Evolutionary conservation across 2,113 vertebrate species (phyloP), one percentile per base, ranked within the genome.

Genomic region (Dolichotis patagonum): DNA sequence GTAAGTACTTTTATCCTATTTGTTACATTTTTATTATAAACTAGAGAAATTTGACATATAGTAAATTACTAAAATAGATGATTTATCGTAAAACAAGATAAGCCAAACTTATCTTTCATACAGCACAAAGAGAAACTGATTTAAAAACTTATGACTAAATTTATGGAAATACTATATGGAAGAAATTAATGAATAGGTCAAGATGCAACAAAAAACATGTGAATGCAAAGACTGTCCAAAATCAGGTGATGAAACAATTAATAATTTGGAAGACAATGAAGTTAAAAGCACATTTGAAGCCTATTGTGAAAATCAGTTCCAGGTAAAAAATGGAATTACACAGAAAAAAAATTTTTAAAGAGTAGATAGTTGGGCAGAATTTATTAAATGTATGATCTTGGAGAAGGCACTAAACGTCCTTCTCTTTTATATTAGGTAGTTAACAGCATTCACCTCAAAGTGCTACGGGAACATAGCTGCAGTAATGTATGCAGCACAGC

Each of bases 1-100:
- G 65, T 75, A 88, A 91, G 78, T 38, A 49, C 3, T 2, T 88
- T 60, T 85, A 85, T 95, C 92, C 17, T n/a, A 86, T 86, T 71
- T 73, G 43, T 62, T 75, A 43, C 7, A 62, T 63, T 83, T 80
- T 2, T 56, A 67, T 67, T 67, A 0, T 60, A 77, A 95, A 52
- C 43, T 87, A 95, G 22, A 80, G 26, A 94, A 92, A 81, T 96
- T 85, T 22, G 41, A 28, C 49, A 30, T 92, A 24, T 43, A 22
- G 58, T 62, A 81, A 81, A 5, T 60, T 91, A 73, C 14, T 86
- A 54, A 82, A 43, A 89, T 63, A 91, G 41, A 7, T 56, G 17
- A 85, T 62, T 65, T 13, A 75, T 43, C 52, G 30, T 78, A 83
- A 94, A 69, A 67, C 4, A 41, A 65, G 24, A 38, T 41, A 84